Conservation (phyloP, 2,888 invertebrate genomes). For the Meiosimyza decipiens region DNA sequence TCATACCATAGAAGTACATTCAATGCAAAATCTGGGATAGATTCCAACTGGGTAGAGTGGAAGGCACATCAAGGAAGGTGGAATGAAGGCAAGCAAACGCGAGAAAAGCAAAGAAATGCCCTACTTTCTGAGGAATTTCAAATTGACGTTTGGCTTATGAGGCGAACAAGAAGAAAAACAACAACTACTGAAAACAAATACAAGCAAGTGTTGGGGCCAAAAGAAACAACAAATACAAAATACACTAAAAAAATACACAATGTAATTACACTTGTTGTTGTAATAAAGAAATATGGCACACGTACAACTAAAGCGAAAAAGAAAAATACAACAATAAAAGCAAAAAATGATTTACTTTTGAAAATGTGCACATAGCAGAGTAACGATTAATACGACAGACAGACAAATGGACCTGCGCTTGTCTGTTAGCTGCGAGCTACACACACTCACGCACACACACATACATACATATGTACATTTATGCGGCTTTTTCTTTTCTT, state of each 20-base stretch:
- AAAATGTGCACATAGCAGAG: neutral
- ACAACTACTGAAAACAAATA: neutral
- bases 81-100: neutral
- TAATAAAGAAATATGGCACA: constrained; percentile 29
- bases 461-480: too few relatives aligned
- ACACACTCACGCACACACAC: too few relatives aligned
- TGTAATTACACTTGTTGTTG: constrained; percentile 2
- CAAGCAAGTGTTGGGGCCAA: neutral
- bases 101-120: constrained; percentile 30
- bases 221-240: constrained; percentile 7
- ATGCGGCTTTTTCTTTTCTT: too few relatives aligned
- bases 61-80: neutral
- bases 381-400: neutral
- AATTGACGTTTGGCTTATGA: constrained; percentile 36
- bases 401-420: neutral
- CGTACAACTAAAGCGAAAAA: neutral
- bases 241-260: neutral
- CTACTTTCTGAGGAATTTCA: constrained; percentile 38
- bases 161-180: constrained; percentile 1
- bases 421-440: neutral
- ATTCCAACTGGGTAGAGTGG: neutral
- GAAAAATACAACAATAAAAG: neutral
- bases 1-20: too few relatives aligned
- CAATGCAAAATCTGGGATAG: neutral
- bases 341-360: neutral